phyloP scores from a whole-genome alignment of 2,113 vertebrate genomes.

The Triplophysa rosa region DNA sequence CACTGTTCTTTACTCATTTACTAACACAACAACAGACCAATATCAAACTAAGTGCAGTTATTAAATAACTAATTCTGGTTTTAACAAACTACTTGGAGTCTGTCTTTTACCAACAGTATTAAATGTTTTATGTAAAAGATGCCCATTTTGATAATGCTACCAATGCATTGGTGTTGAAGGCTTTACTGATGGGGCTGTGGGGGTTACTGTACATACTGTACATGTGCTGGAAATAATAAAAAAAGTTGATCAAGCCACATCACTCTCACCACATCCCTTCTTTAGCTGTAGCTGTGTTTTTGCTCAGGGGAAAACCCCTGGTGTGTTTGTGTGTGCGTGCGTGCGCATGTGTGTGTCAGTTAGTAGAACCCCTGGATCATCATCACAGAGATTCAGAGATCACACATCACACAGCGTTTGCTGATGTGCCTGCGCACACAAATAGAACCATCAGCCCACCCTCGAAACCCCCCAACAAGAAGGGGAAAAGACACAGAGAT shows the following conservation, averaged over 20 bases:
- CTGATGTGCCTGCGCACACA: constrained; percentile 50
- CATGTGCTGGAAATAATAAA: constrained; percentile 5
- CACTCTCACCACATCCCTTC: constrained; percentile 18
- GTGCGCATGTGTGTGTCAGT: constrained; percentile 57
- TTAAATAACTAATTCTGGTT: too few relatives aligned
- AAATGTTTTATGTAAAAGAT: too few relatives aligned
- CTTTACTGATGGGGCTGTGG: too few relatives aligned
- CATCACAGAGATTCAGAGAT: constrained; percentile 77
- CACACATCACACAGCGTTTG: constrained; percentile 56
- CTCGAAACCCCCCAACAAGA: constrained; percentile 22
- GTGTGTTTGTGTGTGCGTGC: constrained; percentile 21
- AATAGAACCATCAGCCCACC: constrained; percentile 51
- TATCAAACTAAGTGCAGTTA: too few relatives aligned
- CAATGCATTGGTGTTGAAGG: too few relatives aligned
- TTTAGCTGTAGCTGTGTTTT: constrained; percentile 35
- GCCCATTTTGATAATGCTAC: too few relatives aligned
- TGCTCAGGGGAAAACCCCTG: constrained; percentile 45
- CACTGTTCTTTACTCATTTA: too few relatives aligned
- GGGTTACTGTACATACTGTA: too few relatives aligned
- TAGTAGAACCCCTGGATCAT: constrained; percentile 80
- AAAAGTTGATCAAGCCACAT: constrained; percentile 24
- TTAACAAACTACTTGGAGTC: too few relatives aligned
- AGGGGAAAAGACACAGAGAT: constrained; percentile 22
- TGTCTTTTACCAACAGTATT: too few relatives aligned
- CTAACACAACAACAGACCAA: too few relatives aligned